Base-by-base conservation (phyloP, 2,113 vertebrate genomes). In the Cairina moschata region DNA sequence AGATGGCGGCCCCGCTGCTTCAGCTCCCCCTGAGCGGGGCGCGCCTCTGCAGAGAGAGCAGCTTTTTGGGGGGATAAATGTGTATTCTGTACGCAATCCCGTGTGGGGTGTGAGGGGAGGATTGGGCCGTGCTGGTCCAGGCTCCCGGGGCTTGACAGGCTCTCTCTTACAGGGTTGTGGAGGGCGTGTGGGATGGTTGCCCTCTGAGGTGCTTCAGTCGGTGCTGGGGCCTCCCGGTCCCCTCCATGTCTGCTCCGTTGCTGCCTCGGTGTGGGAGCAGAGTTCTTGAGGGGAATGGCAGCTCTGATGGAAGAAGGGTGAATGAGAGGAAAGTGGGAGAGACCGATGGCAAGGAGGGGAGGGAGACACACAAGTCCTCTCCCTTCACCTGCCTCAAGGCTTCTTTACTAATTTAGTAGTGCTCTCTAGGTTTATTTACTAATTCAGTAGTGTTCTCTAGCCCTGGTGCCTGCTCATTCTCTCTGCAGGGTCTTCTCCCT, bases 341-440 rank as follows among this genome's bases (percentile, higher is more conserved):
- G 11, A 38, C 2, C 0, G 6, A 7, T 7, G 67, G 3, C 28
- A 32, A 38, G 32, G 54, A 26, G 44, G 23, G n/a, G 3, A 34
- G 20, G 55, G 54, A 83, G 65, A 8, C 38, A 16, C 42, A 14
- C 1, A 2, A 81, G 73, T 8, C 8, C 78, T 59, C 56, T 3
- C 6, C 56, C 40, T n/a, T 40, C 0, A 1, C 8, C 32, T 31
- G 32, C 52, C 71, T 86, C 23, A 28, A 28, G 60, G 22, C 36
- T 36, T 38, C 36, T 62, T 60, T 34, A 15, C 58, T 34, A 34
- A 34, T n/a, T 59, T 22, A 34, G 34, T 36, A 36, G 34, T 60
- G 74, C 26, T n/a, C 36, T 78, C 68, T 71, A 50, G 59, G 23
- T 38, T 38, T 38, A 63, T 38, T 60, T 23, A 25, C 59, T 60